Base-by-base conservation (phyloP, 2,113 vertebrate species). In the Onychostoma macrolepis region DNA sequence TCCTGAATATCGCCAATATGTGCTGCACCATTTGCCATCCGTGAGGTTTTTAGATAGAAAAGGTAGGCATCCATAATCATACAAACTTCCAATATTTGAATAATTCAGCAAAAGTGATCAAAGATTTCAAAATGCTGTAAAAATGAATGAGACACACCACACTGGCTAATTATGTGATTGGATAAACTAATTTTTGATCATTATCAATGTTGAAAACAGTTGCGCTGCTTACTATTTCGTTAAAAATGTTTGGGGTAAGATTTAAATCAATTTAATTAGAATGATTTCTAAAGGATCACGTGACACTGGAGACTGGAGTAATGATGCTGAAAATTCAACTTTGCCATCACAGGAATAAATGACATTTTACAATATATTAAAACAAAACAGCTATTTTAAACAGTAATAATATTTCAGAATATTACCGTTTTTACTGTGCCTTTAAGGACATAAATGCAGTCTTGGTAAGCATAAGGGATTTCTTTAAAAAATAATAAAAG, bases 1-100 rank as follows among this genome's bases (percentile, higher is more conserved):
- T 38, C 87, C 92, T 67, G 78, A 89, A 83, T 96, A 96, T 74
- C 93, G 93, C 45, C 91, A 94, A 5, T 93, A 93, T 28, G 89
- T 93, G 58, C 91, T 96, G 83, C 84, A 96, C 82, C 91, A 92
- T 63, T 91, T 96, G 81, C 94, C 95, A 12, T 94, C 92, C 15
- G 90, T 97, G 26, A 89, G 92, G 79, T 82, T 95, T 24, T 93
- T 97, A 61, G 96, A 96, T 89, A 90, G 92, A 90, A 94, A 95
- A 56, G 3, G 95, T 96, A 94, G 93, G 48, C n/a, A 26, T 76
- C 6, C 45, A 67, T 41, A 41, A 61, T 50, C 11, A 33, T 43
- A 61, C 56, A 26, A 41, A 56, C 33, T 30, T 78, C 33, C 11
- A 53, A 21, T 11, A 65, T 50, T 11, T 4, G 0, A 78, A 78